A percentile compares a stretch with the other conserved stretches of the same genome.
Conservation (phyloP, 2,113 vertebrate genomes). For the Tursiops truncatus region DNA sequence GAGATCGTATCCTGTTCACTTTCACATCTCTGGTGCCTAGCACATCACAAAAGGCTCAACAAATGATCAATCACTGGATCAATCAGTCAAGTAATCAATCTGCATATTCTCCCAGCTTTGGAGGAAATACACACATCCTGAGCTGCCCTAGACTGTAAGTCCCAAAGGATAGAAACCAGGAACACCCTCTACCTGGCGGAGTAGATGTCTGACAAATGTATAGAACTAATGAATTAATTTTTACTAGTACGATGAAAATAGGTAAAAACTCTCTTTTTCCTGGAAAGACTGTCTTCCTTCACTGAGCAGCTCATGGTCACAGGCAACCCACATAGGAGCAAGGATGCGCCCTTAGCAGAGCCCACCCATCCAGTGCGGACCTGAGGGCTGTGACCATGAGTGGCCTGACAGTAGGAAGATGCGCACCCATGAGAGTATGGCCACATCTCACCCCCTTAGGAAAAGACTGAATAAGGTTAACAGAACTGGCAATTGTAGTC, state of each 20-base stretch:
- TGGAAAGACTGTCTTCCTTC: background rate
- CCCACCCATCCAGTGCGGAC: background rate
- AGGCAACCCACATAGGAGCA: background rate
- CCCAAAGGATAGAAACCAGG: background rate
- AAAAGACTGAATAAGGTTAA: background rate
- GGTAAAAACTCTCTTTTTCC: background rate
- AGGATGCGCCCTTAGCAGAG: fast-evolving
- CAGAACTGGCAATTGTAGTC: background rate
- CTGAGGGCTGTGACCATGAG: background rate
- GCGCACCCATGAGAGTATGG: fast-evolving
- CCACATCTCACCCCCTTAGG: background rate
- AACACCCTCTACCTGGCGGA: background rate
- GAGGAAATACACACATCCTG: background rate
- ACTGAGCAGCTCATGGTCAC: background rate
- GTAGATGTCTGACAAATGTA: background rate
- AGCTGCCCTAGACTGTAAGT: background rate
- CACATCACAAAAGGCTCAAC: background rate
- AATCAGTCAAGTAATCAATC: background rate
- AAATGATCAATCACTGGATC: background rate
- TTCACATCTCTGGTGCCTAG: background rate
- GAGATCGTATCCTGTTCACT: background rate
- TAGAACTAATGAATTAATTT: background rate
- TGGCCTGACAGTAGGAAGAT: fast-evolving
- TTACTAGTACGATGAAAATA: background rate
- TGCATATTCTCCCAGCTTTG: background rate